Conservation (phyloP, 2,113 vertebrate species). For the Heptranchias perlo region DNA sequence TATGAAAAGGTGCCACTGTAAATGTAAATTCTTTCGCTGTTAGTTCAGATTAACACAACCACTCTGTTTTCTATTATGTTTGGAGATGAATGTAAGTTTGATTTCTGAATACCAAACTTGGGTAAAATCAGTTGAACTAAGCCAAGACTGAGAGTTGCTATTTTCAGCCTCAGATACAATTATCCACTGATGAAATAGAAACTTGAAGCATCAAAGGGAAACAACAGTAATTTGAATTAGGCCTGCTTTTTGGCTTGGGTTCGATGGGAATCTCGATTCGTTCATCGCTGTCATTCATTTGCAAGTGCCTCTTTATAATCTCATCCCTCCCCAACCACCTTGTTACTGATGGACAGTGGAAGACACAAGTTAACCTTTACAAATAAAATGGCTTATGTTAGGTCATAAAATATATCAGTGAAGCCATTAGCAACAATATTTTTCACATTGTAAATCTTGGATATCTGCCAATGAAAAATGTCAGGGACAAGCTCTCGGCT, state of each 20-base stretch:
- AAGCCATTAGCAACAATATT: neutral
- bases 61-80: neutral
- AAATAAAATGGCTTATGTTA: constrained; percentile 9
- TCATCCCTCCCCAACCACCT: no score
- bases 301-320: no score
- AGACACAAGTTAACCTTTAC: neutral
- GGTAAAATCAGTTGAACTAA: neutral
- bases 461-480: constrained; percentile 16
- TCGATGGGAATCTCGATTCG: neutral
- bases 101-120: neutral
- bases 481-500: neutral
- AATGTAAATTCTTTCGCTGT: neutral
- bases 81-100: neutral
- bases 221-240: neutral
- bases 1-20: neutral
- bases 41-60: neutral
- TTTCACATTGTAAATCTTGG: constrained; percentile 2
- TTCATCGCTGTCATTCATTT: neutral
- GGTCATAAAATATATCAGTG: constrained; percentile 1
- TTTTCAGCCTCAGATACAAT: neutral
- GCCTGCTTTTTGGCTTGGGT: neutral
- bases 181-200: neutral
- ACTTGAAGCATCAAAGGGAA: neutral
- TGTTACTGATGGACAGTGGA: neutral
- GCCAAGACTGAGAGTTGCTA: neutral